phyloP scores from a whole-genome alignment of 1,140 invertebrate genomes.

The Ptiloglossa arizonensis region DNA sequence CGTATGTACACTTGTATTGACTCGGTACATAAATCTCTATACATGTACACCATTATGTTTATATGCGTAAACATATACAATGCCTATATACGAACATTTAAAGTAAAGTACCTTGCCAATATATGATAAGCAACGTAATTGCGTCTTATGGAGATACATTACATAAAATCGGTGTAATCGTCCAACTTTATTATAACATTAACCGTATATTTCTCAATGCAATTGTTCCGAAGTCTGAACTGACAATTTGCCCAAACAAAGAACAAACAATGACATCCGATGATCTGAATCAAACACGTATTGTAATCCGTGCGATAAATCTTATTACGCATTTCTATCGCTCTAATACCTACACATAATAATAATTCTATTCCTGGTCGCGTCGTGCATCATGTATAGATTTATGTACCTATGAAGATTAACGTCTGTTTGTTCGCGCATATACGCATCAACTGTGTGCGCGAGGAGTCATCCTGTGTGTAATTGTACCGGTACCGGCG shows the following conservation, averaged over 20 bases:
- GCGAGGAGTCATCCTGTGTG: constrained; percentile 27
- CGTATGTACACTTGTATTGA: too few species aligned
- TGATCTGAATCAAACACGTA: background rate
- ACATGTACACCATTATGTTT: too few species aligned
- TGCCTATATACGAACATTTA: too few species aligned
- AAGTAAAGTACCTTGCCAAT: too few species aligned
- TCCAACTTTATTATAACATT: background rate
- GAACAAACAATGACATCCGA: background rate
- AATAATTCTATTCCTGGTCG: constrained; percentile 52
- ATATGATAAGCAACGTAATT: too few species aligned
- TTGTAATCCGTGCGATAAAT: constrained; percentile 39
- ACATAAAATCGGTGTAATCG: too few species aligned
- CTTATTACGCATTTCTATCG: constrained; percentile 10
- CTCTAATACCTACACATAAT: constrained; percentile 14
- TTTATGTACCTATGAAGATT: constrained; percentile 59
- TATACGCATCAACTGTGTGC: background rate
- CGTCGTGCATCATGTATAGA: constrained; percentile 44
- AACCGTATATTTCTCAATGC: background rate
- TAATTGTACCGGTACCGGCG: constrained; percentile 50
- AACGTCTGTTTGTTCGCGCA: constrained; percentile 38
- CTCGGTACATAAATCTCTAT: too few species aligned
- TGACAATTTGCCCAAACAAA: background rate
- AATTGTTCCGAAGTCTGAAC: background rate
- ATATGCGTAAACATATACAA: too few species aligned
- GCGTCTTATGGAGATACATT: too few species aligned